Base-by-base conservation (phyloP, 2,888 invertebrate species). In the Marasmarcha lunaedactyla region DNA sequence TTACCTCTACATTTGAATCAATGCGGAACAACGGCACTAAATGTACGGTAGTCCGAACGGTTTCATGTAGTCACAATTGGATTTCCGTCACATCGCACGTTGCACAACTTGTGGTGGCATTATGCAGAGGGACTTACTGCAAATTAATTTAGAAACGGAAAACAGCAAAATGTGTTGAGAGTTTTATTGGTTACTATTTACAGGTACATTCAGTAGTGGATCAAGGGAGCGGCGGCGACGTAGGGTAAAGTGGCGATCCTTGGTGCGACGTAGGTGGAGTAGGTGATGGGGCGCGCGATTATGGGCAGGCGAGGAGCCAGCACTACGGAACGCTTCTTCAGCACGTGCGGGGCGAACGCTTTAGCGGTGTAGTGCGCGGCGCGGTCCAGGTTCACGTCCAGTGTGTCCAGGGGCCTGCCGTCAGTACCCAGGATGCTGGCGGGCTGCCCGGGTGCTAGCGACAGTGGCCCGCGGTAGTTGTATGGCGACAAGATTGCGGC, bases 371-470 rank as follows among this genome's bases (percentile, higher is more conserved):
- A 53, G 57, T 79, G 79, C 9, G 76, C 74, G 13, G 74, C 63
- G 46, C 76, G 76, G 63, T 78, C 78, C 59, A 76, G 45, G 63
- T 78, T 78, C 14, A 81, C 79, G 27, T 77, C 78, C 51, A 77
- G 52, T 36, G 81, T 81, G 50, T 79, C 79, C 14, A 81, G 59
- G 4, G 79, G 79, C 54, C 76, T 69, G 55, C 81, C 79, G 47
- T 74, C 77, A 11, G 76, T 64, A 4, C 56, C 76, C 40, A 78
- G 52, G 42, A 81, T 60, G 57, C 69, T 70, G 50, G 81, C 81
- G 44, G 81, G 79, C 52, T 77, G 74, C 25, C 78, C 73, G 7
- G 77, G 81, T 1, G 77, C 76, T 42, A 81, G 63, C 11, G 81
- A 79, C 47, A 77, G 59, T 9, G 77, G 76, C 12, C 68, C 73